Percentiles rank a stretch among this genome's conserved stretches.
Conservation (phyloP, 2,888 invertebrate genomes). For the Eupithecia subumbrata region DNA sequence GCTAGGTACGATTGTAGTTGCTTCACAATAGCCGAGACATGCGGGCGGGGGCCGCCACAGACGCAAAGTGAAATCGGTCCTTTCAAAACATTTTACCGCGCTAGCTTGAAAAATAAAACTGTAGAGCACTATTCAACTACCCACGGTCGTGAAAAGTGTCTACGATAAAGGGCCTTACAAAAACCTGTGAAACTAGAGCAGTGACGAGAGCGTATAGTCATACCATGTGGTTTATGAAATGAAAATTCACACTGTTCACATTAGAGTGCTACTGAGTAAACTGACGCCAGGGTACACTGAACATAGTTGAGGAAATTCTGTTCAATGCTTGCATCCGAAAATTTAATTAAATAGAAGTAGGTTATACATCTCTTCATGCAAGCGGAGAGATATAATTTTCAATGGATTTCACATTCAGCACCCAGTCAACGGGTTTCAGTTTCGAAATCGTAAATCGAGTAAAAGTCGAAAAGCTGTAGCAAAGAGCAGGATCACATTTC, state of each 20-base stretch:
- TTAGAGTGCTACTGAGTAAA: background rate
- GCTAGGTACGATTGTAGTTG: slow-evolving; percentile 71
- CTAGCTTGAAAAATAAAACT: slow-evolving; percentile 76
- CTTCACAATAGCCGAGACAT: slow-evolving; percentile 77
- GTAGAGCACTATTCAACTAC: slow-evolving; percentile 68
- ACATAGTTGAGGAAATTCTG: background rate
- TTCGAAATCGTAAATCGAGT: slow-evolving; percentile 24
- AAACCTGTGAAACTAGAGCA: slow-evolving; percentile 50
- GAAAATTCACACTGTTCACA: slow-evolving; percentile 19
- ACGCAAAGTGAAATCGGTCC: slow-evolving; percentile 81
- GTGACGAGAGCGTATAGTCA: slow-evolving; percentile 32
- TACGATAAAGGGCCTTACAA: slow-evolving; percentile 60
- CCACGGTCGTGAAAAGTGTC: slow-evolving; percentile 61
- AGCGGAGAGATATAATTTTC: background rate
- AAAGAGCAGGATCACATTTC: slow-evolving; percentile 56
- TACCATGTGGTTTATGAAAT: slow-evolving; percentile 28
- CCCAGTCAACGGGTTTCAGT: background rate
- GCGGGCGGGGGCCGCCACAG: slow-evolving; percentile 64
- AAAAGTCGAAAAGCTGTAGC: slow-evolving; percentile 53
- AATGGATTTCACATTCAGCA: background rate
- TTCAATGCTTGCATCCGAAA: background rate
- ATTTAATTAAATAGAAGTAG: background rate
- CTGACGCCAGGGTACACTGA: background rate
- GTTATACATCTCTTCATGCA: background rate
- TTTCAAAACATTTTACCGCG: slow-evolving; percentile 81